phyloP scores from a whole-genome alignment of 2,797 vertebrate genomes.

The Bradypus variegatus region DNA sequence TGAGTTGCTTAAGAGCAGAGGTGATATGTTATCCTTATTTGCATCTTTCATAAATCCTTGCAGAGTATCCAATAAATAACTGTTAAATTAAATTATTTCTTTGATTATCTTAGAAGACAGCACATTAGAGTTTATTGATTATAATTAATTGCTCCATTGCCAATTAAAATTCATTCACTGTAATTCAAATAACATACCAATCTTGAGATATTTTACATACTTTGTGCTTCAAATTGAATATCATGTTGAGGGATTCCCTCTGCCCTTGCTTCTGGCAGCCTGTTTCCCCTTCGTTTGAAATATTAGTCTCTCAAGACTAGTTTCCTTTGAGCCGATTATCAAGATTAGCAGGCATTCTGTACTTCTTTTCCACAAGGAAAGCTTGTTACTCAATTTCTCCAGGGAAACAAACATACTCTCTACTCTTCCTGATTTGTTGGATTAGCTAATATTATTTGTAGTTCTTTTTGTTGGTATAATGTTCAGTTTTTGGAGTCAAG shows the following conservation, averaged over 20 bases:
- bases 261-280: slow-evolving; percentile 35
- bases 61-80: slow-evolving; percentile 34
- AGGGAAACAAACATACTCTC: slow-evolving; percentile 29
- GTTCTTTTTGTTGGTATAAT: not conserved
- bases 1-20: not conserved
- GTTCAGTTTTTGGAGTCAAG: not conserved
- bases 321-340: slow-evolving; percentile 52
- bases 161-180: slow-evolving; percentile 43
- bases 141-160: slow-evolving; percentile 28
- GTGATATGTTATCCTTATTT: not conserved
- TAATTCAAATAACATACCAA: not conserved
- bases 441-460: not conserved
- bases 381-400: slow-evolving; percentile 34
- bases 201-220: slow-evolving; percentile 26
- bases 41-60: slow-evolving; percentile 32
- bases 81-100: slow-evolving; percentile 44
- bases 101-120: slow-evolving; percentile 17
- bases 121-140: slow-evolving; percentile 25
- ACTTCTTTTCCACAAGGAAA: slow-evolving; percentile 31
- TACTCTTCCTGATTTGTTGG: not conserved
- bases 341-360: slow-evolving; percentile 56
- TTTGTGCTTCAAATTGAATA: slow-evolving; percentile 34
- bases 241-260: slow-evolving; percentile 25
- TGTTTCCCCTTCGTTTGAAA: slow-evolving; percentile 56
- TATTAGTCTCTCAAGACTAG: slow-evolving; percentile 47